Percentiles rank a stretch among this genome's conserved stretches.
Conservation (phyloP, 2,888 invertebrate genomes). For the Tanypteryx hageni region DNA sequence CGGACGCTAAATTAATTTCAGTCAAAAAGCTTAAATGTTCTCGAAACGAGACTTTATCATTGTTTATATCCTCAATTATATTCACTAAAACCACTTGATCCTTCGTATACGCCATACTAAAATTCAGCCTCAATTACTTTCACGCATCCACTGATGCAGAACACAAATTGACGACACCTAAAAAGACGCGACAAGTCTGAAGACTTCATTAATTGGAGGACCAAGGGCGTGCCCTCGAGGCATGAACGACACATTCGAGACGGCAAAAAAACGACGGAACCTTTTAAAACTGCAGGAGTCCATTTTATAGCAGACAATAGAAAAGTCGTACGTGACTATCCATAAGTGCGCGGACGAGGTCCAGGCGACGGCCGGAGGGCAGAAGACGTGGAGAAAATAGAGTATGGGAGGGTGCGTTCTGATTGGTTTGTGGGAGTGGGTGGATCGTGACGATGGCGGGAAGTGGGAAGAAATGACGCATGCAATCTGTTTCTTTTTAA, state of each 20-base stretch:
- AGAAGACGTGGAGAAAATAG: neutral
- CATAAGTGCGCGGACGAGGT: neutral
- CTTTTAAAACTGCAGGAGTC: neutral
- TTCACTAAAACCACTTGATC: too few relatives aligned
- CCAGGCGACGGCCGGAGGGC: neutral
- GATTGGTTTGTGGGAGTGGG: neutral
- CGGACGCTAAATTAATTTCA: too few relatives aligned
- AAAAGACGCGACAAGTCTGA: too few relatives aligned
- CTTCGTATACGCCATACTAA: too few relatives aligned
- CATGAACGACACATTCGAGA: neutral
- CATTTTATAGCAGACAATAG: neutral
- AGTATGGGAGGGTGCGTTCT: neutral
- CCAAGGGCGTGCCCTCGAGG: neutral
- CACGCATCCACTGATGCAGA: too few relatives aligned
- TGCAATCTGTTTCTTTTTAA: neutral
- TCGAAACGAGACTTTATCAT: too few relatives aligned
- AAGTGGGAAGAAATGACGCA: neutral
- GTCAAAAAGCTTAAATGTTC: too few relatives aligned
- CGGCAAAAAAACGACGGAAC: neutral
- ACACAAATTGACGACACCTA: too few relatives aligned
- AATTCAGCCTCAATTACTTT: too few relatives aligned
- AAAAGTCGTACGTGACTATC: constrained; percentile 15
- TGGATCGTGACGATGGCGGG: neutral
- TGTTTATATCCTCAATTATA: too few relatives aligned
- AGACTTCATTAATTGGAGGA: too few relatives aligned